These are phyloP conservation scores for Aphelocoma coerulescens DNA, from an alignment of 2,113 vertebrate genomes.

Conservation along the genomic window DNA sequence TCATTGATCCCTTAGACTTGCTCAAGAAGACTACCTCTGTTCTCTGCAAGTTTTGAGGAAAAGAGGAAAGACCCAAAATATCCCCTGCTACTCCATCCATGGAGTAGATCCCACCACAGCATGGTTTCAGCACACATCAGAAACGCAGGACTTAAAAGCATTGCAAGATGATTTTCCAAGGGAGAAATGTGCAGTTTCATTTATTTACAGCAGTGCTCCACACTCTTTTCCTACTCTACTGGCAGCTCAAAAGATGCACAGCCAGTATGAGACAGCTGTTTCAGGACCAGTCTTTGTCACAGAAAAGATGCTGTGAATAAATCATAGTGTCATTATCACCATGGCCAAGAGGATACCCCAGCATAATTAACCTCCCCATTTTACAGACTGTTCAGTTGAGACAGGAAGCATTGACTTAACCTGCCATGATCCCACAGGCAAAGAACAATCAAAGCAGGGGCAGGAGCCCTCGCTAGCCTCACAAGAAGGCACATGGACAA, in stretches of 20 bases:
- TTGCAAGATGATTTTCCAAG: neutral
- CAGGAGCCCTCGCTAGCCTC: neutral
- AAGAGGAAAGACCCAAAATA: neutral
- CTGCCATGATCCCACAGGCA: neutral
- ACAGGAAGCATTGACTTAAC: neutral
- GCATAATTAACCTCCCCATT: neutral
- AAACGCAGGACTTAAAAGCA: neutral
- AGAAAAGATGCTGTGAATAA: neutral
- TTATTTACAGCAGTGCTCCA: neutral
- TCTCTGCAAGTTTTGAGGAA: neutral
- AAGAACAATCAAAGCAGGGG: neutral
- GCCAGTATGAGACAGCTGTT: neutral
- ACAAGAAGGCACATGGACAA: neutral
- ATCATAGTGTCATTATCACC: neutral
- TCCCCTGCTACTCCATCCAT: neutral
- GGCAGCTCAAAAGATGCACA: neutral
- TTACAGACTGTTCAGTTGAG: neutral
- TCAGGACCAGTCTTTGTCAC: neutral
- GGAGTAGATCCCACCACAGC: neutral
- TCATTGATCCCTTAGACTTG: neutral
- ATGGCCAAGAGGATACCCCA: neutral
- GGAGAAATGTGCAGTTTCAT: neutral
- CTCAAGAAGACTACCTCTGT: neutral
- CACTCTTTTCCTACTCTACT: neutral
- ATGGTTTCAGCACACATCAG: neutral